phyloP scores from a whole-genome alignment of 2,797 vertebrate species.

The Microchirus variegatus region DNA sequence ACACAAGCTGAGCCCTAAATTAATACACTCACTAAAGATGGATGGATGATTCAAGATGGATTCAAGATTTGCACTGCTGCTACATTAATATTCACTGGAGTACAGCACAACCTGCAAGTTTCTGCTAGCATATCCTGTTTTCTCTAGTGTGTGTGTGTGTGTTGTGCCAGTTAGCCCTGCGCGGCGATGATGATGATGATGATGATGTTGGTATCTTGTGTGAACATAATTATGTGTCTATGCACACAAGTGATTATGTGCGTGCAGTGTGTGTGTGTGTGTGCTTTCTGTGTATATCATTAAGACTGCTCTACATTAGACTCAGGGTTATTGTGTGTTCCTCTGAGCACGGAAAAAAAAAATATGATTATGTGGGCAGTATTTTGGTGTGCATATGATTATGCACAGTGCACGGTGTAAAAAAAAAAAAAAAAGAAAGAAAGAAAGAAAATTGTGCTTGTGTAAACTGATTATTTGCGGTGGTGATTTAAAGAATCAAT shows the following conservation, averaged over 20 bases:
- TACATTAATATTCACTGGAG: conserved; percentile 48
- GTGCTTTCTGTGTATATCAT: conserved; percentile 18
- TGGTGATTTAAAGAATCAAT: conserved; percentile 20
- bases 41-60: conserved; percentile 3
- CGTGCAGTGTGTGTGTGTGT: not conserved
- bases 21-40: conserved; percentile 7
- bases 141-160: conserved; percentile 1
- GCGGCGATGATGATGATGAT: conserved; percentile 1
- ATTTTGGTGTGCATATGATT: conserved; percentile 20
- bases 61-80: conserved; percentile 28
- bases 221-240: conserved; percentile 17
- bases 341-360: not conserved
- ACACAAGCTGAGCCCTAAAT: conserved; percentile 23
- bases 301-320: conserved; percentile 16
- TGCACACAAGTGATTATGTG: not conserved
- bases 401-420: not conserved
- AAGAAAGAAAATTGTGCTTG: conserved; percentile 25
- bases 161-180: conserved; percentile 3
- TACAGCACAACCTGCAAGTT: conserved; percentile 38
- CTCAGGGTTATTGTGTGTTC: not conserved
- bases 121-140: conserved; percentile 38
- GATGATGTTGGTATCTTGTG: conserved; percentile 12
- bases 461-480: conserved; percentile 39
- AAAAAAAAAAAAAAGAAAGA: too few species aligned
- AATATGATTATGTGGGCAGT: conserved; percentile 15